Percentiles rank a stretch among this genome's conserved stretches.
These are phyloP conservation scores for Phataginus tricuspis DNA, from an alignment of 2,797 vertebrate species.

Conservation along the genomic window DNA sequence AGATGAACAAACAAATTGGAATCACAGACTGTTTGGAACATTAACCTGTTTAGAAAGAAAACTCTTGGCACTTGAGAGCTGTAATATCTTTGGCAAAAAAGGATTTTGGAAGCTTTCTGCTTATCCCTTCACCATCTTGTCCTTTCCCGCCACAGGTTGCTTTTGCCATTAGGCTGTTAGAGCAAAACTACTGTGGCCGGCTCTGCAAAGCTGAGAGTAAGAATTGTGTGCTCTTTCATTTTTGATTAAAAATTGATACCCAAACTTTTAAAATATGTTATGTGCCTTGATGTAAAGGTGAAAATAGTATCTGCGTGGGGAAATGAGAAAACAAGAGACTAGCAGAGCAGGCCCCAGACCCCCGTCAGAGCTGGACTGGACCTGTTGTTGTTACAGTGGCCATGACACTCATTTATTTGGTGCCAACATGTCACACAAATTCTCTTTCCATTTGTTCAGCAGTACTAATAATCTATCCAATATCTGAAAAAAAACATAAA, in stretches of 20 bases:
- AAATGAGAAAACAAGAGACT: background rate
- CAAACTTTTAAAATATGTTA: background rate
- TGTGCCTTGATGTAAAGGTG: background rate
- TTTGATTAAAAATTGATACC: background rate
- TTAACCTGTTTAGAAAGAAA: constrained; percentile 18
- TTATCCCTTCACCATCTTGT: background rate
- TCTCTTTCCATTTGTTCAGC: background rate
- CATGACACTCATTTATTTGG: background rate
- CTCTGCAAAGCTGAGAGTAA: background rate
- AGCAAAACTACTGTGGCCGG: background rate
- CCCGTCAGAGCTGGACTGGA: background rate
- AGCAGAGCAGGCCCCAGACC: background rate
- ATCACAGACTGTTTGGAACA: constrained; percentile 35
- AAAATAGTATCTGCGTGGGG: background rate
- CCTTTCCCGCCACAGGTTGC: background rate
- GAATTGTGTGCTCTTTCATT: background rate
- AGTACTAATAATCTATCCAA: background rate
- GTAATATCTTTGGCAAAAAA: constrained; percentile 35
- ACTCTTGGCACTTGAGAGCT: background rate
- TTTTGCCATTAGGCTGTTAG: background rate
- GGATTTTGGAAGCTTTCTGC: constrained; percentile 33
- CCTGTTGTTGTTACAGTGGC: background rate
- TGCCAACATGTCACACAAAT: background rate
- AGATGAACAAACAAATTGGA: background rate
- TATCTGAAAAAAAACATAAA: background rate